Conservation (phyloP, 2,797 vertebrate species). For the Myotis planiceps region DNA sequence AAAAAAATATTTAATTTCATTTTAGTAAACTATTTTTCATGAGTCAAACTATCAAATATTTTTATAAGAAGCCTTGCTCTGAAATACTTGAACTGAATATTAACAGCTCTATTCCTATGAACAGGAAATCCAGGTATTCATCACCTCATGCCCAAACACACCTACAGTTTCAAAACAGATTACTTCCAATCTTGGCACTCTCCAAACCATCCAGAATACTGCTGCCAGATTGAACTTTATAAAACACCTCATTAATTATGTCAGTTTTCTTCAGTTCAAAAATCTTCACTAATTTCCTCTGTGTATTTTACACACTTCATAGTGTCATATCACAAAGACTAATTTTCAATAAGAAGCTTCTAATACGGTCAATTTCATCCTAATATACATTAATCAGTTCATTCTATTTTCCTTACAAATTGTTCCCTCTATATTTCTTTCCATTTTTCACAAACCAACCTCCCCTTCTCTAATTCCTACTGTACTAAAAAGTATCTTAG, state of each 20-base stretch:
- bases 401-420: not conserved
- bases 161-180: not conserved
- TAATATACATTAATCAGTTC: not conserved
- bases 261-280: not conserved
- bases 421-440: not conserved
- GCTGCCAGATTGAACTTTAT: not conserved
- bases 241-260: not conserved
- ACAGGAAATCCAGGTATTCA: not conserved
- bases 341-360: not conserved
- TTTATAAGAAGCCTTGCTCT: slow-evolving; percentile 14
- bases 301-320: not conserved
- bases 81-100: not conserved
- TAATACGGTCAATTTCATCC: not conserved
- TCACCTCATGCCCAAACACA: not conserved
- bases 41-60: not conserved
- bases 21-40: slow-evolving; percentile 3
- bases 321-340: not conserved
- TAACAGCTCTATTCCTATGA: not conserved
- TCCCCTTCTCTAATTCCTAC: not conserved
- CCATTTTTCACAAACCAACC: not conserved
- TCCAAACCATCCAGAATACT: not conserved
- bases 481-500: not conserved
- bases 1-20: not conserved
- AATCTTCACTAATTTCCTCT: not conserved
- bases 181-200: not conserved